Evolutionary conservation across 2,888 invertebrate species (phyloP).

Genomic region (Dolichopus griseipennis): DNA sequence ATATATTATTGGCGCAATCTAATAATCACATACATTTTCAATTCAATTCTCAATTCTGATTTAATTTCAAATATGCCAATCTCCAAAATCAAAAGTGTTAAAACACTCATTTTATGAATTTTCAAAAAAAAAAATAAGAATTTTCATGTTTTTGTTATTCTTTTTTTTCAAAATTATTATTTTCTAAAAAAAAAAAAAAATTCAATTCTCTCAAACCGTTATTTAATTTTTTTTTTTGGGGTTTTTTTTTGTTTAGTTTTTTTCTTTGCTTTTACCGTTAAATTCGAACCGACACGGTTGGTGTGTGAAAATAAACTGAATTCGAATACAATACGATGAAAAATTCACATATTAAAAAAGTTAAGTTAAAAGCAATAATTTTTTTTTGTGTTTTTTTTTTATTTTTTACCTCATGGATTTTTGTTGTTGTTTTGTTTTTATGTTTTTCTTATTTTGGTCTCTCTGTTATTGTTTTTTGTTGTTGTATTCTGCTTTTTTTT

Average conservation of each 20-base stretch:
- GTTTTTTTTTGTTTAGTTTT: background rate
- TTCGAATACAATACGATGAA: no score
- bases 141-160: background rate
- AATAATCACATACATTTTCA: no score
- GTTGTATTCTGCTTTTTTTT: no score
- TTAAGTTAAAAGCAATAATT: background rate
- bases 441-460: no score
- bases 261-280: background rate
- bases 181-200: background rate
- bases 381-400: no score
- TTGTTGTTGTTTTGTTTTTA: background rate
- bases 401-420: background rate
- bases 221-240: background rate
- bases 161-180: background rate
- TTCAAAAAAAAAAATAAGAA: background rate
- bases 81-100: no score
- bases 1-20: no score
- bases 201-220: background rate
- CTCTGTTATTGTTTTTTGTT: no score
- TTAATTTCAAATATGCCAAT: no score
- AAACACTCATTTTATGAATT: no score
- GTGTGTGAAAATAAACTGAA: constrained; percentile 1
- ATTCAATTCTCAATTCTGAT: no score
- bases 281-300: background rate
- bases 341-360: no score